Base-by-base conservation (phyloP, 2,113 vertebrate species). In the Cranoglanis bouderius region DNA sequence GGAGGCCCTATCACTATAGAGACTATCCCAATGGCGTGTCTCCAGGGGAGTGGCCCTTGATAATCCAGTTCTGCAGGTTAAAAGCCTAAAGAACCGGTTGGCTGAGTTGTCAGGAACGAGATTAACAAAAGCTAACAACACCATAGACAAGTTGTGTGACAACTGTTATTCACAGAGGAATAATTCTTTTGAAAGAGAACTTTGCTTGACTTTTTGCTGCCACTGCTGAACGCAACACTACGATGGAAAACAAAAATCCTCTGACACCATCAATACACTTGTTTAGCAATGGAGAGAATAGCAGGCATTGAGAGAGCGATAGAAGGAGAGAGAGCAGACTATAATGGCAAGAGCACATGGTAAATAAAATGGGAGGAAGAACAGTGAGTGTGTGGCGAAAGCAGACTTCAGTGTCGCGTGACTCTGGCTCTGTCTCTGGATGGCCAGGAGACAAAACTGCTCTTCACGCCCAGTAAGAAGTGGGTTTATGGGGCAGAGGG, bases 51-150 rank as follows among this genome's bases (percentile, higher is more conserved):
- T 88, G 87, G 86, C 67, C 35, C 88, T 87, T 87, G 88, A 72
- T 78, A 85, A 85, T 88, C 91, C 82, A 82, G 91, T 88, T 90
- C 70, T 87, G 88, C 87, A 81, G 51, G 90, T 84, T 59, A 38
- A 82, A 88, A 84, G 24, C 82, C 32, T 53, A 72, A 84, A n/a
- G 35, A 88, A 90, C 89, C 57, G 61, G 89, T 90, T 86, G 85
- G 61, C 55, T 63, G 19, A 70, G 86, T 51, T 87, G 84, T 81
- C 80, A 85, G 53, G 46, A 53, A 53, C 38, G 8, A 88, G 29
- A 86, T 72, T 38, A 59, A 65, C 59, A 87, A 55, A 88, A 32
- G 57, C 78, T 61, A 38, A 74, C 26, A 87, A 16, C 51, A 88
- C 16, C 59, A 74, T 40, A 80, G 38, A 77, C 72, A 53, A 49